Conservation (phyloP, 2,113 vertebrate genomes). For the Rhinichthys klamathensis region DNA sequence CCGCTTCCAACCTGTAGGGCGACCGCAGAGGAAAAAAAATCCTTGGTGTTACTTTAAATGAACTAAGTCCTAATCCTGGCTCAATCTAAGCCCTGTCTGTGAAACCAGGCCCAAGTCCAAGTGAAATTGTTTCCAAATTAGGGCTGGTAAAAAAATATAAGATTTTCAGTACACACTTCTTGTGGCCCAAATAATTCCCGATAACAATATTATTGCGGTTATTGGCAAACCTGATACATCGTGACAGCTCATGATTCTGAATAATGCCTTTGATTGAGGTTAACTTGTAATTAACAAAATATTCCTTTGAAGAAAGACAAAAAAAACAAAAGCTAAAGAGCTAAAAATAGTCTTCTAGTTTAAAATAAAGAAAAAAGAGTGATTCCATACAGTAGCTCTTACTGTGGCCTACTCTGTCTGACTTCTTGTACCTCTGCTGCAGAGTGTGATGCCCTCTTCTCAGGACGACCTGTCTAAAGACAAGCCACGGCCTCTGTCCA, state of each 20-base stretch:
- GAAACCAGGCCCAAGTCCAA: too few relatives aligned
- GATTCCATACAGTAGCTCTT: background rate
- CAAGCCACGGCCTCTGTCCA: slow-evolving; percentile 80
- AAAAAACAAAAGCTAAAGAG: too few relatives aligned
- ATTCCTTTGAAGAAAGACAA: background rate
- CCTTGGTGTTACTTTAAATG: too few relatives aligned
- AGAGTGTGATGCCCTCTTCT: slow-evolving; percentile 82
- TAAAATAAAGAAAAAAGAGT: background rate
- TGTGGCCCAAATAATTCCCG: background rate
- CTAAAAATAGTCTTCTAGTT: background rate
- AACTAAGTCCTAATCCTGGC: too few relatives aligned
- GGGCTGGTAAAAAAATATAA: background rate
- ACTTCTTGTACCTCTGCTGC: slow-evolving; percentile 52
- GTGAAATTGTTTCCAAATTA: background rate
- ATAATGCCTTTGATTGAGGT: background rate
- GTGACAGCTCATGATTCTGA: background rate
- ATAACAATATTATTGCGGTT: background rate
- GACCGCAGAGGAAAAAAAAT: too few relatives aligned
- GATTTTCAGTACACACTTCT: background rate
- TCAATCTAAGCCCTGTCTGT: too few relatives aligned
- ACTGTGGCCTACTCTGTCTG: background rate
- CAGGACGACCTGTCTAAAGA: slow-evolving; percentile 84
- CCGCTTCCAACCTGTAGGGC: too few relatives aligned
- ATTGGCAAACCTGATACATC: background rate
- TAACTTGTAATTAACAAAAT: background rate